Percentiles rank a stretch among this genome's conserved stretches.
Evolutionary conservation across 2,113 vertebrate species (phyloP).

Genomic region (Istiophorus platypterus): DNA sequence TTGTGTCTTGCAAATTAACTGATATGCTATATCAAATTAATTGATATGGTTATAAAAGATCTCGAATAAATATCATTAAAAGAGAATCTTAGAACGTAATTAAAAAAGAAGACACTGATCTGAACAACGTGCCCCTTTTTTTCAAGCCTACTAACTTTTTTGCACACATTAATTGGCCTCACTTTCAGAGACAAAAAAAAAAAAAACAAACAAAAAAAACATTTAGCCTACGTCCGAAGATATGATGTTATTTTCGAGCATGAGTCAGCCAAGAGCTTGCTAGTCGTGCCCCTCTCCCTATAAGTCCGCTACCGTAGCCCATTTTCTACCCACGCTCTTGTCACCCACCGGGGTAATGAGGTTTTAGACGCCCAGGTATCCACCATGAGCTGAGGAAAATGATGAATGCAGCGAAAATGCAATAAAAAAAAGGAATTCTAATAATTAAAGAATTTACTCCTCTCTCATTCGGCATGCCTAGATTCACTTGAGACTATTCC

Average conservation of each 20-base stretch:
- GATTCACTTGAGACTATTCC: too few relatives aligned
- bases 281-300: neutral
- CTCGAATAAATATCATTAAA: neutral
- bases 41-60: neutral
- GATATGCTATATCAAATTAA: neutral
- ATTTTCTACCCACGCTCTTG: neutral
- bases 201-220: too few relatives aligned
- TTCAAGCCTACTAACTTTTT: neutral
- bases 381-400: neutral
- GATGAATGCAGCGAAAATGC: neutral
- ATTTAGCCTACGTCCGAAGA: neutral
- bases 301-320: neutral
- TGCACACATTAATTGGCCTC: neutral
- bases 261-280: slow-evolving; percentile 11
- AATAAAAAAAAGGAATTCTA: neutral
- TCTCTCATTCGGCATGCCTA: neutral
- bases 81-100: neutral
- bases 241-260: neutral
- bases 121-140: neutral
- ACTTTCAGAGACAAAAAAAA: neutral
- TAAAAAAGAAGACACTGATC: neutral
- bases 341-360: slow-evolving; percentile 1
- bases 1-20: neutral
- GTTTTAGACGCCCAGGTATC: neutral
- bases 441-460: neutral